Conservation (phyloP, 2,113 vertebrate genomes). For the Gallinago paraguaiae region DNA sequence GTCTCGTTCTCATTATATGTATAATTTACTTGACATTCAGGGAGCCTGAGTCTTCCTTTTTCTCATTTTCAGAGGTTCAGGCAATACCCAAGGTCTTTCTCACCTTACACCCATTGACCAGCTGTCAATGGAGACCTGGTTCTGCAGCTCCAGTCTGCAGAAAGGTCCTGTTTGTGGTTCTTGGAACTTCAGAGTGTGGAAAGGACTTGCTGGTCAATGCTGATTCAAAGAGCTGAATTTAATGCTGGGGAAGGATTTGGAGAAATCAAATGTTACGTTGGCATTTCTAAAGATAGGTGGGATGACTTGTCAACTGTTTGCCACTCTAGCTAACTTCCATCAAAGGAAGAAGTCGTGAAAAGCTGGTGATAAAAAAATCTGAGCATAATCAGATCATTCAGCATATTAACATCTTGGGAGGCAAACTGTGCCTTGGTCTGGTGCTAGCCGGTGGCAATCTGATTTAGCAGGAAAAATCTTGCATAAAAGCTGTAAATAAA, state of each 20-base stretch:
- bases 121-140: neutral
- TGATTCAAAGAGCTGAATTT: neutral
- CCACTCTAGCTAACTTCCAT: neutral
- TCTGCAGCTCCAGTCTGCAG: neutral
- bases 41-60: neutral
- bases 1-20: neutral
- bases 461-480: neutral
- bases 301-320: neutral
- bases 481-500: neutral
- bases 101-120: neutral
- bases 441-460: neutral
- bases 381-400: neutral
- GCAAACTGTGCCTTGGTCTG: neutral
- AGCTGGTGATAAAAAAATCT: neutral
- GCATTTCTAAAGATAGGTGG: neutral
- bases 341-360: neutral
- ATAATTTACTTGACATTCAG: neutral
- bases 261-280: neutral
- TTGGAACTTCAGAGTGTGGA: neutral
- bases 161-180: neutral
- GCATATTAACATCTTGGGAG: neutral
- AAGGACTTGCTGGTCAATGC: neutral
- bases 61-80: neutral
- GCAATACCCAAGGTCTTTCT: neutral
- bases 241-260: neutral